A percentile compares a stretch with the other conserved stretches of the same genome.
Conservation (phyloP, 2,797 vertebrate species). For the Menidia menidia region DNA sequence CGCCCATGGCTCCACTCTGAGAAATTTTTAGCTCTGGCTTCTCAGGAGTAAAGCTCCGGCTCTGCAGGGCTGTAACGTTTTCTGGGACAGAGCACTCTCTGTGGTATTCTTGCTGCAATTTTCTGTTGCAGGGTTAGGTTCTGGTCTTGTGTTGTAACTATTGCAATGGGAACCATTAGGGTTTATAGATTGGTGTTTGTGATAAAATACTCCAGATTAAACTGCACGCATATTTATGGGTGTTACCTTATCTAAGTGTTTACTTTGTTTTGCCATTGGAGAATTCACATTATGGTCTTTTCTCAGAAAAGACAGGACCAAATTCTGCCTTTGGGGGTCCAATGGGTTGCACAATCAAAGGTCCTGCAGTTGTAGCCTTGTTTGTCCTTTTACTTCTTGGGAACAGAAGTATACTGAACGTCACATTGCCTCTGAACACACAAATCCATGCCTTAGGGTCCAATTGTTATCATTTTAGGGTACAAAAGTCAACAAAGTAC, state of each 20-base stretch:
- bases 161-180: background rate
- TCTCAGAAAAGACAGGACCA: background rate
- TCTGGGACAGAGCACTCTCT: conserved; percentile 27
- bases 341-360: too few species aligned
- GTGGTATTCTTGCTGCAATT: conserved; percentile 2
- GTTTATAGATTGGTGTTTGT: background rate
- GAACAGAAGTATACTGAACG: too few species aligned
- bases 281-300: background rate
- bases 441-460: too few species aligned
- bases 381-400: too few species aligned
- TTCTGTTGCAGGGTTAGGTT: background rate
- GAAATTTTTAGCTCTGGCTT: conserved; percentile 27
- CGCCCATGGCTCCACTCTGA: conserved; percentile 17
- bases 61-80: conserved; percentile 37
- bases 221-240: background rate
- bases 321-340: too few species aligned
- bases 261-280: background rate
- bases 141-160: conserved; percentile 4
- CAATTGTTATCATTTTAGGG: too few species aligned
- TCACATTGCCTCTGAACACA: too few species aligned
- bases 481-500: too few species aligned
- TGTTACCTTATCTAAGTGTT: background rate
- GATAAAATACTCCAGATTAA: conserved; percentile 6
- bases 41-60: conserved; percentile 9
- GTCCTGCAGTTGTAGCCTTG: too few species aligned